phyloP scores from a whole-genome alignment of 2,113 vertebrate species.

The Dipodomys spectabilis region DNA sequence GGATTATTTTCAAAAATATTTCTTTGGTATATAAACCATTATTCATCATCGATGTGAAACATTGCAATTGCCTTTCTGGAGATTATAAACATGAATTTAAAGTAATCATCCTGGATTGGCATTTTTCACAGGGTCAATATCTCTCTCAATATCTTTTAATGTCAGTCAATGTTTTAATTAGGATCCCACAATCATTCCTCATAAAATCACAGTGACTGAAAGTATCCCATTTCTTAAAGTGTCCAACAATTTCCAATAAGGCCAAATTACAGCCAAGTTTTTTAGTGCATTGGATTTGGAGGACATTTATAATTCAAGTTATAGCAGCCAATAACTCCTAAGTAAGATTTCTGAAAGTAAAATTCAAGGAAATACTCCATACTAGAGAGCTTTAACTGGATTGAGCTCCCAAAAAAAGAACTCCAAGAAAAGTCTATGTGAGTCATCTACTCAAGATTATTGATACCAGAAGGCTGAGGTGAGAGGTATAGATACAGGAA shows the following conservation, averaged over 20 bases:
- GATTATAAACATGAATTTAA: background rate
- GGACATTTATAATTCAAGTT: background rate
- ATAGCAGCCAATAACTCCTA: background rate
- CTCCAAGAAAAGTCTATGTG: background rate
- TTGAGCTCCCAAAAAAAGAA: background rate
- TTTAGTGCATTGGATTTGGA: background rate
- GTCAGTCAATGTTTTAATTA: background rate
- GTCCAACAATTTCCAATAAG: background rate
- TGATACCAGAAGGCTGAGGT: background rate
- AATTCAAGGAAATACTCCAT: background rate
- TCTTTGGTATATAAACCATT: background rate
- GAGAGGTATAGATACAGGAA: background rate
- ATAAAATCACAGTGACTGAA: background rate
- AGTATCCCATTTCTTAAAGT: background rate
- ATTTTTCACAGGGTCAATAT: rapidly evolving
- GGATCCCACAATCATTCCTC: background rate
- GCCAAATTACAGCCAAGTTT: background rate
- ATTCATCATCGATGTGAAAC: background rate
- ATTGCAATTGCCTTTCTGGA: background rate
- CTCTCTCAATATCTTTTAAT: background rate
- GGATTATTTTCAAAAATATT: background rate
- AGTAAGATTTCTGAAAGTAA: background rate
- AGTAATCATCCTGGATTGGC: background rate
- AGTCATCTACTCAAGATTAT: background rate
- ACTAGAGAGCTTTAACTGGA: background rate